Base-by-base conservation (phyloP, 2,797 vertebrate species). In the Danio kyathit region DNA sequence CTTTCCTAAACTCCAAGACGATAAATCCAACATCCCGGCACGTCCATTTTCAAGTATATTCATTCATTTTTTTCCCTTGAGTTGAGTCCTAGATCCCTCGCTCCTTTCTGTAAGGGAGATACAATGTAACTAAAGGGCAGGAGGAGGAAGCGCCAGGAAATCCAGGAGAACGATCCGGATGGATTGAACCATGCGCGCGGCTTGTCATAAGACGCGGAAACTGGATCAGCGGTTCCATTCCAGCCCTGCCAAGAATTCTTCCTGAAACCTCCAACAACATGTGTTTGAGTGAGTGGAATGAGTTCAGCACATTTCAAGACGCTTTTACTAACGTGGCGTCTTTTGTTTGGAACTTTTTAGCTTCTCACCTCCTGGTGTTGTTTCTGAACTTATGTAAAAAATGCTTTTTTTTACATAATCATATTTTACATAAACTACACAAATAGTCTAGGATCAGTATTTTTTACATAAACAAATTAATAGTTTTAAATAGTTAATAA, bases 71-170 rank as follows among this genome's bases (percentile, higher is more conserved):
- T 91, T 89, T 80, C 0, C 48, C 43, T 82, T 88, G 88, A 82
- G 74, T 87, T 76, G 89, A 90, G 85, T 90, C 85, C 87, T 82
- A 86, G 87, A 76, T 86, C 90, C 89, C 92, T 85, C 88, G 85
- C 92, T 90, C 74, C 83, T 79, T 83, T 84, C 87, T 74, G 60
- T 79, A 72, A 91, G 92, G 93, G 91, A 88, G 93, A 94, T 93
- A 94, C 93, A 94, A 94, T 94, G 93, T 94, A 94, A 90, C 91
- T 91, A 83, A 89, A 83, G 88, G 90, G 89, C 90, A 86, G 90
- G 85, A 87, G 87, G 90, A 89, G 86, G 90, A 89, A 93, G 82
- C 80, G 82, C 0, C 3, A 12, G 84, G 87, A 95, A 95, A 92
- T 16, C 92, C 92, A 83, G 94, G 94, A 92, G 49, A 21, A 2